Evolutionary conservation across 2,113 vertebrate species (phyloP).

Genomic region (Silurus meridionalis): DNA sequence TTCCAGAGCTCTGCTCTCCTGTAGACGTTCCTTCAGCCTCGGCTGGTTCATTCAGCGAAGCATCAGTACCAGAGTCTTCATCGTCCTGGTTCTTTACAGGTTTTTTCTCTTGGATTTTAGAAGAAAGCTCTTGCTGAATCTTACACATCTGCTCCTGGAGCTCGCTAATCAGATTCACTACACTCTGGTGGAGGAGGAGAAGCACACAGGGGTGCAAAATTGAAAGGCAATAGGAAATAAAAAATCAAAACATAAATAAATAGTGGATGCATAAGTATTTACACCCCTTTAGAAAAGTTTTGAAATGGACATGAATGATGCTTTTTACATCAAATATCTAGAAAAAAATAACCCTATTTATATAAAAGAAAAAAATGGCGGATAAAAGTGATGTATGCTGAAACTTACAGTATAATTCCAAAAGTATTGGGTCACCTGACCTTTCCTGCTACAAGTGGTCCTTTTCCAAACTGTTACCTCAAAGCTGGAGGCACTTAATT

Average conservation of each 20-base stretch:
- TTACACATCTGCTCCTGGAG: slow-evolving; percentile 97
- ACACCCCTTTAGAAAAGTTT: neutral
- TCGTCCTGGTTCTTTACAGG: slow-evolving; percentile 71
- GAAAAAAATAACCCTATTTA: too few species aligned
- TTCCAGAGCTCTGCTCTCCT: slow-evolving; percentile 53
- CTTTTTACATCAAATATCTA: too few species aligned
- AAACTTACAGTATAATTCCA: too few species aligned
- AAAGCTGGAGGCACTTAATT: too few species aligned
- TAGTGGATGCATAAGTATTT: neutral
- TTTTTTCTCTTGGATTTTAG: slow-evolving; percentile 90
- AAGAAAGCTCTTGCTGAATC: slow-evolving; percentile 94
- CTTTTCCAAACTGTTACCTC: too few species aligned
- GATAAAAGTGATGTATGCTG: too few species aligned
- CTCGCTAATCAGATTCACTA: slow-evolving; percentile 98
- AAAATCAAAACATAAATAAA: slow-evolving; percentile 2
- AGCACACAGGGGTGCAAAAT: neutral
- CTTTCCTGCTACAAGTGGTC: too few species aligned
- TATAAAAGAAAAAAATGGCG: too few species aligned
- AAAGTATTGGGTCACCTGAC: too few species aligned
- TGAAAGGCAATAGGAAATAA: slow-evolving; percentile 30
- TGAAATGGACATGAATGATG: too few species aligned
- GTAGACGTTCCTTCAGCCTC: slow-evolving; percentile 48
- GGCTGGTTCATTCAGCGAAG: slow-evolving; percentile 45
- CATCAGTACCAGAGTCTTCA: slow-evolving; percentile 61
- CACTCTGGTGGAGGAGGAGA: slow-evolving; percentile 75